Base-by-base conservation (phyloP, 2,113 vertebrate species). In the Sinocyclocheilus grahami region DNA sequence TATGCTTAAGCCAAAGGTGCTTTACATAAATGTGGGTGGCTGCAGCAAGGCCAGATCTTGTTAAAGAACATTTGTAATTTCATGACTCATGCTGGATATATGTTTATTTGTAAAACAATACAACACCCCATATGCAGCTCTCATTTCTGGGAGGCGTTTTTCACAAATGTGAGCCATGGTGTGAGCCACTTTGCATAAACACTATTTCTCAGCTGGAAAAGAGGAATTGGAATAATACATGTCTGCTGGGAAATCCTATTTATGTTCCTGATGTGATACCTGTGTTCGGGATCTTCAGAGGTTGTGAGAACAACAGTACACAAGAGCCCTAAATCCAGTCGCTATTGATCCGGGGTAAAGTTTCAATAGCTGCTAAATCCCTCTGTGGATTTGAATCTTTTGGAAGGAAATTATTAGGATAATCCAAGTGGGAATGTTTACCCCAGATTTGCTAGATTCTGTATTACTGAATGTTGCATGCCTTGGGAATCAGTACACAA, bases 111-210 rank as follows among this genome's bases (percentile, higher is more conserved):
- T 69, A 33, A 72, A 72, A 69, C 27, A 53, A 33, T 55, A 33
- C 63, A 65, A 27, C 53, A 81, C 33, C 3, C 60, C 58, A 78
- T 30, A 7, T 39, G 5, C 53, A 58, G 51, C 24, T 33, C 6
- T 27, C 24, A 30, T 48, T 67, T 51, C 39, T 51, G 39, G 78
- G 13, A 82, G 79, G 42, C 18, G 51, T 83, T 72, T 48, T 48
- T 48, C 81, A 51, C 9, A 1, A 69, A 67, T 51, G 10, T 48
- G 46, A 11, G 46, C 46, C 46, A 48, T 3, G 46, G 10, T 69
- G 63, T 3, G n/a, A 53, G 80, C 4, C 81, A 39, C 81, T 83
- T 83, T 83, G 81, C 81, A 83, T 83, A 83, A 83, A 71, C 65
- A 72, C 48, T 55, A 72, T 83, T 83, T 83, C 65, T 72, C 48